A percentile compares a stretch with the other conserved stretches of the same genome.
Evolutionary conservation across 1,140 invertebrate species (phyloP).

Genomic region (Maconellicoccus hirsutus): DNA sequence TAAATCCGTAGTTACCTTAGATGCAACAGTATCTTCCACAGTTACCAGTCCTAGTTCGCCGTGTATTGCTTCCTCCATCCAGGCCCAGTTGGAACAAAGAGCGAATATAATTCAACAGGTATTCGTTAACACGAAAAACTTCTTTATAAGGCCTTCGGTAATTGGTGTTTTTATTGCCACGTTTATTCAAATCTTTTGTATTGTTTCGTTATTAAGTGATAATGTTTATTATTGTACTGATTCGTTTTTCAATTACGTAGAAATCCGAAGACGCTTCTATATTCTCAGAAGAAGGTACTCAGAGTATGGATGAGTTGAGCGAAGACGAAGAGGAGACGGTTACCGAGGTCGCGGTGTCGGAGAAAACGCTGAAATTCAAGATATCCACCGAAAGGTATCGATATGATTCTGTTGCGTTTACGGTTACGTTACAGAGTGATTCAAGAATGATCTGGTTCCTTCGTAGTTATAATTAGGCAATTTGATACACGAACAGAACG

Average conservation of each 20-base stretch:
- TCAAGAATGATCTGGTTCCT: no score
- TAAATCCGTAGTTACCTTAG: slow-evolving; percentile 44
- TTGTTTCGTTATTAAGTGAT: no score
- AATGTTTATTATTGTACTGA: no score
- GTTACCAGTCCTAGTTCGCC: slow-evolving; percentile 27
- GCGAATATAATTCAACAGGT: slow-evolving; percentile 35
- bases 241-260: slow-evolving; percentile 23
- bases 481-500: no score
- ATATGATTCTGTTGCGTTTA: no score
- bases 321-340: slow-evolving; percentile 52
- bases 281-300: slow-evolving; percentile 38
- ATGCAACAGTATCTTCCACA: slow-evolving; percentile 30
- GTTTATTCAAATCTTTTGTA: no score
- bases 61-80: slow-evolving; percentile 23
- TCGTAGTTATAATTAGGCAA: no score
- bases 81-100: neutral
- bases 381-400: slow-evolving; percentile 53
- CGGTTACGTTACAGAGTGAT: no score
- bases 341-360: slow-evolving; percentile 62
- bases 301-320: slow-evolving; percentile 47
- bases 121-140: slow-evolving; percentile 28
- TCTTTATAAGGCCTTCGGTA: no score
- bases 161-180: no score
- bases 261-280: slow-evolving; percentile 23
- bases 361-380: slow-evolving; percentile 61